Conservation (phyloP, 2,888 invertebrate genomes). For the Hypercompe scribonia region DNA sequence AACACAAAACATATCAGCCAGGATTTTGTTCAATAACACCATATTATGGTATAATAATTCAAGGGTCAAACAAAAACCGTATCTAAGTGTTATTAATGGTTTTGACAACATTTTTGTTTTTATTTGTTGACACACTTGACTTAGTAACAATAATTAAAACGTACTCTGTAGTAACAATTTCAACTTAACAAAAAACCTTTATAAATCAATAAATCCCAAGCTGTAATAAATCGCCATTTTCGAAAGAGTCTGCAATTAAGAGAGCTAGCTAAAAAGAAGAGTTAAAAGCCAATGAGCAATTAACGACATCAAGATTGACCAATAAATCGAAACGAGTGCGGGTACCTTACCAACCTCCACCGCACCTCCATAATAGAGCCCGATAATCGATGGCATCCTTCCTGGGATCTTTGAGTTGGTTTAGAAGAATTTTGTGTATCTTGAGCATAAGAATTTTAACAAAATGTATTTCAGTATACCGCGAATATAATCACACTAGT, state of each 20-base stretch:
- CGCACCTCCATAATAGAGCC: conserved; percentile 63
- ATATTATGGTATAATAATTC: neutral
- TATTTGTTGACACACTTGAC: neutral
- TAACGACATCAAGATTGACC: conserved; percentile 63
- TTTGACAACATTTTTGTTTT: too few species aligned
- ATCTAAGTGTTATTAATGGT: too few species aligned
- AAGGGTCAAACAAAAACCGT: too few species aligned
- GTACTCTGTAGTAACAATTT: neutral
- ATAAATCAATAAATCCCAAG: conserved; percentile 47
- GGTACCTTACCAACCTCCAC: conserved; percentile 35
- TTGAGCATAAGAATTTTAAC: conserved; percentile 49
- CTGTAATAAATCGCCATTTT: conserved; percentile 62
- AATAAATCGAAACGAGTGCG: conserved; percentile 61
- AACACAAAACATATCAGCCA: neutral
- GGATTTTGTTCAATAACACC: neutral
- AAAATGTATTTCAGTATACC: conserved; percentile 36
- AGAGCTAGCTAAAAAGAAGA: conserved; percentile 60
- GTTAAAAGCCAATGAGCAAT: conserved; percentile 64
- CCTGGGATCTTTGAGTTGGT: conserved; percentile 65
- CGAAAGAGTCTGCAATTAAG: conserved; percentile 60
- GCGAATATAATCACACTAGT: conserved; percentile 27
- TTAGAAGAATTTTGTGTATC: conserved; percentile 60
- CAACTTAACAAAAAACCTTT: conserved; percentile 44
- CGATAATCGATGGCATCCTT: conserved; percentile 79
- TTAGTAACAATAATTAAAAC: neutral